A percentile compares a stretch with the other conserved stretches of the same genome.
These are phyloP conservation scores for Capitulum mitella DNA, from an alignment of 2,888 invertebrate genomes.

Conservation along the genomic window DNA sequence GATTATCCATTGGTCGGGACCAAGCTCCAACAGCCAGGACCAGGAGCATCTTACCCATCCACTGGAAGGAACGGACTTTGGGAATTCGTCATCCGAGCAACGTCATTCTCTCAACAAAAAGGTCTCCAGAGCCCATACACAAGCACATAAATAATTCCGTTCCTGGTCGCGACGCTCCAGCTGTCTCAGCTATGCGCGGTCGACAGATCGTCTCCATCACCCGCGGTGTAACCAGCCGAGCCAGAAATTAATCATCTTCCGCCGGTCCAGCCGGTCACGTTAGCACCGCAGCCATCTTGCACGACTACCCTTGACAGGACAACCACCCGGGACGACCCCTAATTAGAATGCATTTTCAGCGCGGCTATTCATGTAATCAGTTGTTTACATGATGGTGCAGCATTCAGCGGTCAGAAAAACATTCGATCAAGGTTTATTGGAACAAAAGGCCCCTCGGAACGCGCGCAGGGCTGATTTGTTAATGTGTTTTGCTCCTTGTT, in stretches of 20 bases:
- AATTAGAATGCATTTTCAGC: background rate
- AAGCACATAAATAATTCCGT: too few relatives aligned
- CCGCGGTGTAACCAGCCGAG: background rate
- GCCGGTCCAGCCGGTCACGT: background rate
- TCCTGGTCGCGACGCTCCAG: too few relatives aligned
- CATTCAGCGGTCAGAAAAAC: background rate
- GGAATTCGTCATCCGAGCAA: too few relatives aligned
- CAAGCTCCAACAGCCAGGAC: too few relatives aligned
- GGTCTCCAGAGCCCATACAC: too few relatives aligned
- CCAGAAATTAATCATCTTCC: background rate
- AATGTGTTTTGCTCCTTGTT: slow-evolving; percentile 3
- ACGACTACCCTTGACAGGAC: background rate
- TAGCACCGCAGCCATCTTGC: too few relatives aligned
- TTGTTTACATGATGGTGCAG: slow-evolving; percentile 15
- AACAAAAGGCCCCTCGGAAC: background rate
- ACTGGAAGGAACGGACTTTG: too few relatives aligned
- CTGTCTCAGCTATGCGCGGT: too few relatives aligned
- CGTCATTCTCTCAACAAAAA: too few relatives aligned
- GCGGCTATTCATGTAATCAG: background rate
- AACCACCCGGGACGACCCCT: background rate
- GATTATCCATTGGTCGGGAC: too few relatives aligned
- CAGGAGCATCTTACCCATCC: too few relatives aligned
- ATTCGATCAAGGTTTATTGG: background rate
- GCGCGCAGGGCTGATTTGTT: background rate
- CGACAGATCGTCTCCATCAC: too few relatives aligned